These are phyloP conservation scores for Labeo rohita DNA, from an alignment of 2,113 vertebrate species.

Conservation along the genomic window DNA sequence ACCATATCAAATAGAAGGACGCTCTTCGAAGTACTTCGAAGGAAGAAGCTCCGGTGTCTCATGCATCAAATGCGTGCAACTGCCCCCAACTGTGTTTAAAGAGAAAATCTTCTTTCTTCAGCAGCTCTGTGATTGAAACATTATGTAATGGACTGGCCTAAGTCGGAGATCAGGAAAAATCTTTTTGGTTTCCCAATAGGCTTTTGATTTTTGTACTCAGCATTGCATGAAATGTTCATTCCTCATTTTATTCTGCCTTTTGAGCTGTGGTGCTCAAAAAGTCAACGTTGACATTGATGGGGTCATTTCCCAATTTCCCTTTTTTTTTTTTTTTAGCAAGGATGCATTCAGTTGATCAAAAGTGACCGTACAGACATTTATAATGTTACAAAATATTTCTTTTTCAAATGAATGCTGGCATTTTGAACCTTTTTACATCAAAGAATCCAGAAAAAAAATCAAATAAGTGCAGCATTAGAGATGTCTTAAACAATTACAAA, in stretches of 20 bases:
- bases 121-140: background rate
- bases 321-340: too few species aligned
- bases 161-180: background rate
- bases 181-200: background rate
- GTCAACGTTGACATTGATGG: background rate
- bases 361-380: background rate
- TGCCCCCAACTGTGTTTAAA: background rate
- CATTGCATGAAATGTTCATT: background rate
- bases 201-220: background rate
- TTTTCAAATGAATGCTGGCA: too few species aligned
- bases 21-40: background rate
- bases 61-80: background rate
- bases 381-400: background rate
- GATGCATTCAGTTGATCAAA: background rate
- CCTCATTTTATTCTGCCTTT: background rate
- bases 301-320: background rate
- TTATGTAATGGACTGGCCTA: conserved; percentile 7
- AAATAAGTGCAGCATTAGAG: too few species aligned
- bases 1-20: background rate
- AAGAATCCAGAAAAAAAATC: too few species aligned
- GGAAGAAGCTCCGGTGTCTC: background rate
- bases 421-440: too few species aligned
- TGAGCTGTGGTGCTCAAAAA: background rate
- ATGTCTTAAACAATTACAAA: too few species aligned
- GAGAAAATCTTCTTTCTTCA: background rate